Evolutionary conservation across 1,140 invertebrate genomes (phyloP), one percentile per base, ranked within the genome.

Genomic region (Drosophila sechellia): DNA sequence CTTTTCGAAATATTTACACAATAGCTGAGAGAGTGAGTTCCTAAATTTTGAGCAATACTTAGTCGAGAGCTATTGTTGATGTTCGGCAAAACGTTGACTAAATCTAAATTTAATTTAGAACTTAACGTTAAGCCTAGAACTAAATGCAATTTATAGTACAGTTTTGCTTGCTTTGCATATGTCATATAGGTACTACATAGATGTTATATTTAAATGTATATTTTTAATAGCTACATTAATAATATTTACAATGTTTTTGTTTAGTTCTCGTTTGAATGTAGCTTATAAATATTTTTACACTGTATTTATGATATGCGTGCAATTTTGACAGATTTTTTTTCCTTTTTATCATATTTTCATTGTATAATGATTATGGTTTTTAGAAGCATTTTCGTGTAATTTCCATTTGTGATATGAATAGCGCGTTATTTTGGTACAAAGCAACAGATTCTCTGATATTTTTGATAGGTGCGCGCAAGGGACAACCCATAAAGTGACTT

Each of bases 61-160:
- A 39, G 37, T 39, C 50, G 40, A 78, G 74, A 76, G 79, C 75
- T 87, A 80, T 74, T 84, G 58, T 60, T 59, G 52, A 49, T 49
- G 42, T 66, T 64, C 37, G 64, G 73, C 75, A 78, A 79, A 84
- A 77, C 66, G 69, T 68, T 55, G 45, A 64, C 64, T 86, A 72
- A 78, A 77, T 65, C 79, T 87, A 87, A 63, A 76, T 74, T 69
- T 79, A 79, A 81, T 81, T 83, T 87, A 59, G 79, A 79, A 79
- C 83, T 79, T 86, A 86, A 40, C 45, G 48, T 60, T 69, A 64
- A 78, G 72, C 77, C 73, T 85, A 86, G 27, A 54, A 31, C 74
- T 86, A 86, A 87, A 68, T 81, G 84, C 81, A 81, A 75, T 81
- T 86, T 87, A 87, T 86, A 87, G 83, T 87, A 86, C 83, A 87